Evolutionary conservation across 2,113 vertebrate genomes (phyloP).

Genomic region (Spermophilus dauricus): DNA sequence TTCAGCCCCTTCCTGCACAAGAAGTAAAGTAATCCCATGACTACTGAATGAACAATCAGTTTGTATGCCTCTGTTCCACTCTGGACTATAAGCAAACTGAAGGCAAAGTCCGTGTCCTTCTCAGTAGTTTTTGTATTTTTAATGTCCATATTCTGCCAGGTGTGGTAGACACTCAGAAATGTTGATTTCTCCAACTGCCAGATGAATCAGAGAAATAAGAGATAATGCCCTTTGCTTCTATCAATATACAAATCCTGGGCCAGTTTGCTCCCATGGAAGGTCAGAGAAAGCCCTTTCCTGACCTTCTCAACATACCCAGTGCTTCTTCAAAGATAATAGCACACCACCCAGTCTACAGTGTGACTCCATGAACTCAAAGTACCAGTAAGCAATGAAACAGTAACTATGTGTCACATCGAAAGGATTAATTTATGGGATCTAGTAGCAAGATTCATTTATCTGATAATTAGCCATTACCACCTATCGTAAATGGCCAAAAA

Average conservation of each 20-base stretch:
- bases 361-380: not conserved
- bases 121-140: not conserved
- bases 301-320: not conserved
- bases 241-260: not conserved
- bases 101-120: not conserved
- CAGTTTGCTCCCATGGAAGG: not conserved
- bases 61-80: not conserved
- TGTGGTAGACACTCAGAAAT: not conserved
- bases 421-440: not conserved
- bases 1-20: not conserved
- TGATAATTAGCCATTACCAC: not conserved
- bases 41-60: not conserved
- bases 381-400: not conserved
- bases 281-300: not conserved
- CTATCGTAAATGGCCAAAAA: not conserved
- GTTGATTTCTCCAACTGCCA: not conserved
- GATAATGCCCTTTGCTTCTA: not conserved
- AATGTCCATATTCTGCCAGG: not conserved
- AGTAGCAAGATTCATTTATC: conserved; percentile 28
- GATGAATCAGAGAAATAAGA: not conserved
- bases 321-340: not conserved
- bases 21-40: not conserved
- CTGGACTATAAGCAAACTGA: not conserved
- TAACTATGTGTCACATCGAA: not conserved
- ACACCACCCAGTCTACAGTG: not conserved